Evolutionary conservation across 2,797 vertebrate genomes (phyloP), one percentile per base, ranked within the genome.

Genomic region (Argentina silus): DNA sequence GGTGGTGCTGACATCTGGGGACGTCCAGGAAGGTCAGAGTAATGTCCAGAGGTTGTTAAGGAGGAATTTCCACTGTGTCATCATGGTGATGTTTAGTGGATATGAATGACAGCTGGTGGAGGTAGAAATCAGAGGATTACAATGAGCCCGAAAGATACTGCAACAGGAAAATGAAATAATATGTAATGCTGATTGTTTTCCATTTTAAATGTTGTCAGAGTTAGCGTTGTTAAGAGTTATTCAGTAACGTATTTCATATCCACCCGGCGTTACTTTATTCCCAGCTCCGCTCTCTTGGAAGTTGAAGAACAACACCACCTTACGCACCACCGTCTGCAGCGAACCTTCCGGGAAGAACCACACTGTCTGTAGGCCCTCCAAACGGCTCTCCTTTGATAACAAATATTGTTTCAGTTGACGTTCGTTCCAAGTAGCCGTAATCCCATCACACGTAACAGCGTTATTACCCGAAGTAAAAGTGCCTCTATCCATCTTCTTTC

Each of bases 1-100:
- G 80, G 69, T 71, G 71, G 70, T 69, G 78, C 59, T 48, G 88
- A 89, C 89, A 91, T 90, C 90, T 91, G 89, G 87, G 77, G 64
- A 74, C 69, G 79, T 78, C 82, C 75, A 66, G 73, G 74, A 85
- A 87, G 88, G 86, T 89, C 85, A 80, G 75, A 81, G 81, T 77
- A 76, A 80, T 67, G 75, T 79, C 76, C 73, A 9, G 67, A 74
- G 83, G 83, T 86, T 83, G 79, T 83, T 79, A 66, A 45, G 61
- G 74, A 79, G 2, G 17, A 63, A 67, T 19, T 15, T 68, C 51
- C 17, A 50, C 12, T 11, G 17, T 64, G 17, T 64, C 17, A 56
- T 74, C 4, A 36, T 36, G 27, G 74, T 79, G 77, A 77, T 81
- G 69, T 48, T 86, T 80, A 82, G 76, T 80, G 68, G 64, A 78